Evolutionary conservation across 2,797 vertebrate species (phyloP).

Genomic region (Chiroxiphia lanceolata): DNA sequence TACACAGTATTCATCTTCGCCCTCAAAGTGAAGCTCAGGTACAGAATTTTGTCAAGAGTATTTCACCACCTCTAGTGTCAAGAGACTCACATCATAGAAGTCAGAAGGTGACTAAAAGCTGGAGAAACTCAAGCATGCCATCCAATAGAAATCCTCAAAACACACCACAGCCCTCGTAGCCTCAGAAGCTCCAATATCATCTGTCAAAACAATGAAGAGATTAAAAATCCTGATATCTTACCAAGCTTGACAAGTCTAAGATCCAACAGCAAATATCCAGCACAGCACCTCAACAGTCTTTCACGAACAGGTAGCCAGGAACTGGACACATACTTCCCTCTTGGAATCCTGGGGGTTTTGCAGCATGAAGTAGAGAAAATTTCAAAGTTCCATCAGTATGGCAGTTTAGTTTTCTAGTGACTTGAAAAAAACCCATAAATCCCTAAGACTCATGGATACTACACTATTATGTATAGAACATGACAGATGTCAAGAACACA

Average conservation of each 20-base stretch:
- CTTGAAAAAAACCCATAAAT: neutral
- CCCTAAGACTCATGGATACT: neutral
- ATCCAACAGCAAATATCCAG: neutral
- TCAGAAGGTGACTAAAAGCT: neutral
- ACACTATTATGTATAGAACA: fast-evolving
- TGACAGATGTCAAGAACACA: fast-evolving
- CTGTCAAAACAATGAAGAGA: neutral
- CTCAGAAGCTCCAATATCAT: neutral
- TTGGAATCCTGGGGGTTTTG: neutral
- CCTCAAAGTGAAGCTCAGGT: neutral
- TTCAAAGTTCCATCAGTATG: neutral
- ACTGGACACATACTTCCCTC: neutral
- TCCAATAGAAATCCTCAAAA: neutral
- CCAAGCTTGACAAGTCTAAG: neutral
- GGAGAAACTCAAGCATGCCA: neutral
- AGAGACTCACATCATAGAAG: neutral
- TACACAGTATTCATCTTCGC: neutral
- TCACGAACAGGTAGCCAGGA: neutral
- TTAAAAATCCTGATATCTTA: neutral
- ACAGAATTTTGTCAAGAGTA: neutral
- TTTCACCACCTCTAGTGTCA: neutral
- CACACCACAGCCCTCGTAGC: neutral
- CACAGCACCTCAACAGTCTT: neutral
- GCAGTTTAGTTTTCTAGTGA: neutral
- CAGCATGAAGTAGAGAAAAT: neutral